Base-by-base conservation (phyloP, 2,797 vertebrate species). In the Coccyzus lansbergi region DNA sequence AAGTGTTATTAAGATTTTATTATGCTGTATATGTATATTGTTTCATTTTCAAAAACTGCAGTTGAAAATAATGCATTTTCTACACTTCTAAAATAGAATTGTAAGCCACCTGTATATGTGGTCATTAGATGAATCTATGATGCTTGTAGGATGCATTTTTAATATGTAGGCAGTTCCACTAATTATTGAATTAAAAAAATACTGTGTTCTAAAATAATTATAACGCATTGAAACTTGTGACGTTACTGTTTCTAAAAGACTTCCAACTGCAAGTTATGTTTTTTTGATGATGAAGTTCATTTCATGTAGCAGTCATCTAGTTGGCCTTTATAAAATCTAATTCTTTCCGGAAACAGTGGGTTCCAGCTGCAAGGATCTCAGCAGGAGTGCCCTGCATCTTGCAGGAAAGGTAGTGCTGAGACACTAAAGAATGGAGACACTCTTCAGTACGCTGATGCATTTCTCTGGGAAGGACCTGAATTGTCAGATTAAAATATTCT, bases 51-150 rank as follows among this genome's bases (percentile, higher is more conserved):
- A 31, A 76, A 44, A 91, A 74, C 7, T 12, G 3, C 31, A 25
- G 28, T 77, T 93, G n/a, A 84, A 95, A 93, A 77, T 19, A 83
- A 51, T 48, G 44, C 5, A 17, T 88, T 87, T 96, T 88, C 14
- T 17, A 34, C 48, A 51, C 13, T 78, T 78, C 15, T 64, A 76
- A 62, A 33, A 38, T 33, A 24, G 14, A 75, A 44, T 83, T n/a
- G 68, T 86, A 40, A 21, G 18, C 48, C 67, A 19, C 10, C 24
- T 52, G 6, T 70, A 17, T 40, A 34, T 4, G 6, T 11, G 24
- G 3, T 90, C 33, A 21, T 77, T 46, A 64, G 46, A 51, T 70
- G 9, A 84, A 51, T 25, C n/a, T 60, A 1, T 53, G 11, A 9
- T 74, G 9, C 26, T 53, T 77, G 12, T 86, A 42, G 65, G 36